Base-by-base conservation (phyloP, 1,140 invertebrate genomes). In the Drosophila asahinai region DNA sequence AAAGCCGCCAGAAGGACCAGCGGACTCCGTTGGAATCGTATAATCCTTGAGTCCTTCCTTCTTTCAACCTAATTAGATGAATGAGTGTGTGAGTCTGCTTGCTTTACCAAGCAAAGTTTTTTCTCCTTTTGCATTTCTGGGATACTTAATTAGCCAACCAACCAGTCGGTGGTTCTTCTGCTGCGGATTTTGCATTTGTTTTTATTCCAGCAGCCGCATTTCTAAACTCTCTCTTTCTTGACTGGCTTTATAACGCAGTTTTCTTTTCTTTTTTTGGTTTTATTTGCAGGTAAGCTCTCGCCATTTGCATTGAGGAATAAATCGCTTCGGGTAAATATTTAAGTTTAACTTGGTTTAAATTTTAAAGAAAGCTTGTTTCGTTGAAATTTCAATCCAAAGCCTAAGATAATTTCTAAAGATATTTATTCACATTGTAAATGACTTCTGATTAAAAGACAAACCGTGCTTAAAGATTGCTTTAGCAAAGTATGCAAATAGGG, bases 271-370 rank as follows among this genome's bases (percentile, higher is more conserved):
- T 49, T 47, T 38, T 45, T 48, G 45, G 72, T 45, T 76, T 68
- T 78, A n/a, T 54, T 86, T 90, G 57, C 86, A 90, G 86, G 86
- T 89, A 71, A 84, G 84, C 77, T 19, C n/a, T 17, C 15, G 22
- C 19, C 62, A 77, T 68, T 66, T 73, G 43, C 61, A 40, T 60
- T 38, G 15, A 25, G 30, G 5, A 19, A 62, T 73, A 45, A 78
- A 57, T 52, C 33, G 38, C 40, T 30, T 27, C 3, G n/a, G 75
- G 70, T 87, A 83, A 86, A 87, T 73, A 83, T 73, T 77, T 58
- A 22, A 47, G 42, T 70, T 75, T 67, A 63, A 64, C 8, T 30
- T 30, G 49, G 27, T 2, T 19, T 36, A 9, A 54, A 33, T 27
- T 30, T 30, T 30, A 52, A 33, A 52, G 7, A 5, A 1, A 8